Evolutionary conservation across 1,140 invertebrate species (phyloP), one percentile per base, ranked within the genome.

Genomic region (Physella acuta): DNA sequence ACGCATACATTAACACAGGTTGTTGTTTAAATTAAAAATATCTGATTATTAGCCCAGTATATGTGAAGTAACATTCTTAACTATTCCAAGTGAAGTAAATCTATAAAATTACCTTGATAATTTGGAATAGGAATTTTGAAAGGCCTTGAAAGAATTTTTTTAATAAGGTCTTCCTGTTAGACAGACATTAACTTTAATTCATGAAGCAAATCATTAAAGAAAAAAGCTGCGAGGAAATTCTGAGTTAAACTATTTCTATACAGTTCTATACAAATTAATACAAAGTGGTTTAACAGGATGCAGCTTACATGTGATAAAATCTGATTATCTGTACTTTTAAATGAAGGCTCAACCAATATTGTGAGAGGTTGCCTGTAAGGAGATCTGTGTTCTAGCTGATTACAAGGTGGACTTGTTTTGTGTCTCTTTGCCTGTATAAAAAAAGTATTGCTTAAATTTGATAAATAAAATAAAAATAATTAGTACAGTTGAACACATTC

Each of bases 61-160:
- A n/a, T n/a, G n/a, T n/a, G n/a, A n/a, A n/a, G n/a, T n/a, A n/a
- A n/a, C n/a, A n/a, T n/a, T n/a, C n/a, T n/a, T n/a, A n/a, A n/a
- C n/a, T n/a, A n/a, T n/a, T n/a, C n/a, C n/a, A n/a, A n/a, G n/a
- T n/a, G n/a, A n/a, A n/a, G n/a, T n/a, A n/a, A n/a, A n/a, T n/a
- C n/a, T n/a, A n/a, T n/a, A n/a, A n/a, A n/a, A n/a, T n/a, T n/a
- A 86, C 88, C 85, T 79, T 82, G 82, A 86, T 98, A 99, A 78
- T 97, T 95, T 20, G 92, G 90, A 71, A 98, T 93, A 4, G 97
- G 97, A 58, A 98, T 92, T 87, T 94, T 93, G 80, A 99, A 99
- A 5, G 95, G 94, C 79, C 91, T 92, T n/a, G 88, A 90, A 0
- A 98, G 80, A 72, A 96, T 89, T 76, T 91, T 91, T 70, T 89